Evolutionary conservation across 2,113 vertebrate species (phyloP).

Genomic region (Sinocyclocheilus rhinocerous): DNA sequence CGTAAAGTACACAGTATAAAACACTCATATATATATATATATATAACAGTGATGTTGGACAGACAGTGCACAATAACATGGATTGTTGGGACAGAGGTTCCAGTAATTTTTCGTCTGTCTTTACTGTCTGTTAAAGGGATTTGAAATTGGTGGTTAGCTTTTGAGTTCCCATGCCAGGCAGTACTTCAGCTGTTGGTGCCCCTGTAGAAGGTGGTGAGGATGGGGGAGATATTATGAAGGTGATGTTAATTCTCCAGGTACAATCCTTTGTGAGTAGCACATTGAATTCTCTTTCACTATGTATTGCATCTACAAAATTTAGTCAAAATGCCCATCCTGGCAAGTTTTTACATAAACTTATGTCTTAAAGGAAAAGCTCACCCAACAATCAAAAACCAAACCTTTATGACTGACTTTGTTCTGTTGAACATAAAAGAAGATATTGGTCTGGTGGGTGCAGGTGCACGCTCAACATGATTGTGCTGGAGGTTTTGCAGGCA

Average conservation of each 20-base stretch:
- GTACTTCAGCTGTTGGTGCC: background rate
- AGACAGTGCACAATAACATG: background rate
- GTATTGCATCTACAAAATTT: background rate
- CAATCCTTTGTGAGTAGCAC: background rate
- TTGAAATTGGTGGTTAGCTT: background rate
- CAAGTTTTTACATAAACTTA: no score
- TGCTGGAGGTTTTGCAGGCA: background rate
- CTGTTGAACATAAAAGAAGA: no score
- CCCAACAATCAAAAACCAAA: no score
- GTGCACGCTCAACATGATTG: background rate
- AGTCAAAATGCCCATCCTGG: no score
- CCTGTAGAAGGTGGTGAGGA: background rate
- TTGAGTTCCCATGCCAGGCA: background rate
- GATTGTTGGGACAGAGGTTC: background rate
- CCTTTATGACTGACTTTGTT: no score
- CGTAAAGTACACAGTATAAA: background rate
- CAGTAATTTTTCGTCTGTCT: background rate
- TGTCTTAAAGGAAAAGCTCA: no score
- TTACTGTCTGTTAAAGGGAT: background rate
- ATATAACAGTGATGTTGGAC: no score
- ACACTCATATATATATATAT: background rate
- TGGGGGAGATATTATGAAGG: background rate
- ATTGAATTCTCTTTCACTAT: background rate
- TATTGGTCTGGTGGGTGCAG: background rate
- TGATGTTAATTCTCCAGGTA: background rate